Percentiles rank a stretch among this genome's conserved stretches.
These are phyloP conservation scores for Trachymyrmex cornetzi DNA, from an alignment of 1,140 invertebrate species.

Conservation along the genomic window DNA sequence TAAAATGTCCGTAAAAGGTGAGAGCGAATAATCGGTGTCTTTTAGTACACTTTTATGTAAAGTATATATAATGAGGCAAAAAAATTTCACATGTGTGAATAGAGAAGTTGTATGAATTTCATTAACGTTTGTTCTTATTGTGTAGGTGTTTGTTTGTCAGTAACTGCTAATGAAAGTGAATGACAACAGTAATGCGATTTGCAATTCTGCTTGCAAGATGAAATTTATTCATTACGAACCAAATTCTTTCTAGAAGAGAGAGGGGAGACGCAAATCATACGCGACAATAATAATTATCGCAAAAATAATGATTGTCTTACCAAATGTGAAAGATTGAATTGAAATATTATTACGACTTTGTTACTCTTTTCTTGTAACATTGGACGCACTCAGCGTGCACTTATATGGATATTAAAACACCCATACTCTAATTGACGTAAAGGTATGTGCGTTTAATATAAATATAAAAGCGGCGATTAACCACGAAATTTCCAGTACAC, in stretches of 20 bases:
- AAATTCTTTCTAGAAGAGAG: neutral
- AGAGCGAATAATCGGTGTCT: neutral
- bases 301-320: neutral
- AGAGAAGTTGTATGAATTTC: neutral
- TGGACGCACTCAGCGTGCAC: too few species aligned
- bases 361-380: neutral
- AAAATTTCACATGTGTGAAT: neutral
- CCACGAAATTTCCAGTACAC: too few species aligned
- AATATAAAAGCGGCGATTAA: too few species aligned
- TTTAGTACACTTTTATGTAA: neutral
- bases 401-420: too few species aligned
- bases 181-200: neutral
- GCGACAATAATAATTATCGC: neutral
- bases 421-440: too few species aligned
- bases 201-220: neutral
- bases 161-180: neutral
- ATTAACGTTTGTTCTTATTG: neutral
- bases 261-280: neutral
- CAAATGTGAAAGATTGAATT: neutral
- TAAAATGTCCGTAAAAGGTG: neutral
- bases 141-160: neutral
- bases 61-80: neutral
- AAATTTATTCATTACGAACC: neutral
- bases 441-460: too few species aligned
- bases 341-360: neutral